Conservation (phyloP, 2,113 vertebrate species). For the Nansenia antarctica region DNA sequence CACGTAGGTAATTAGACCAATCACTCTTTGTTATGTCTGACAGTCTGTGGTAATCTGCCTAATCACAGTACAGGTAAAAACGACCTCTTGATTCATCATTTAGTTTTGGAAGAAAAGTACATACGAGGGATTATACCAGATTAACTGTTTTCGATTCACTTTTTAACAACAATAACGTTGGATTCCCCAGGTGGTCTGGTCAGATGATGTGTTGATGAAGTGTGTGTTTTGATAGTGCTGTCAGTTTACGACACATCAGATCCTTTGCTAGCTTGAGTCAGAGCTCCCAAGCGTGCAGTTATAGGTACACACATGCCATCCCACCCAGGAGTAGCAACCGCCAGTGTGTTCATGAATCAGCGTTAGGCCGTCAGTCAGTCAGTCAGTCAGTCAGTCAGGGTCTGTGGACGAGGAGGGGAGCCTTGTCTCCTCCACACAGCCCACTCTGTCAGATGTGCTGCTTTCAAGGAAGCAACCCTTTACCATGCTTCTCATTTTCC, state of each 20-base stretch:
- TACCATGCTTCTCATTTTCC: slow-evolving; percentile 67
- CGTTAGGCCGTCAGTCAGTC: slow-evolving; percentile 42
- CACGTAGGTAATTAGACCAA: slow-evolving; percentile 61
- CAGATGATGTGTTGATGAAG: slow-evolving; percentile 43
- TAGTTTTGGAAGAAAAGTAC: neutral
- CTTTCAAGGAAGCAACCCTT: slow-evolving; percentile 72
- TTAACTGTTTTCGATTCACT: neutral
- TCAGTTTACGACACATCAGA: slow-evolving; percentile 70
- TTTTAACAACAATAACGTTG: neutral
- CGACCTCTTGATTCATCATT: neutral
- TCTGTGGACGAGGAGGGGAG: slow-evolving; percentile 58
- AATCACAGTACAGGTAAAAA: neutral
- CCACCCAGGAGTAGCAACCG: slow-evolving; percentile 68
- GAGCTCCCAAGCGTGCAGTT: slow-evolving; percentile 68
- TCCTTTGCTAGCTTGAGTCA: slow-evolving; percentile 63
- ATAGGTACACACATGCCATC: slow-evolving; percentile 66
- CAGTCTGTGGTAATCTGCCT: neutral
- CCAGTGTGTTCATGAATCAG: slow-evolving; percentile 48
- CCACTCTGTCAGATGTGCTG: slow-evolving; percentile 61
- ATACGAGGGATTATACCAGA: neutral
- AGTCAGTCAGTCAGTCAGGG: slow-evolving; percentile 32
- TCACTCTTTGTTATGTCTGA: slow-evolving; percentile 8
- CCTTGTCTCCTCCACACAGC: slow-evolving; percentile 40
- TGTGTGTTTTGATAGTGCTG: slow-evolving; percentile 66
- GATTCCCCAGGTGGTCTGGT: slow-evolving; percentile 41